Base-by-base conservation (phyloP, 2,888 invertebrate genomes). In the Pristionchus entomophagus region DNA sequence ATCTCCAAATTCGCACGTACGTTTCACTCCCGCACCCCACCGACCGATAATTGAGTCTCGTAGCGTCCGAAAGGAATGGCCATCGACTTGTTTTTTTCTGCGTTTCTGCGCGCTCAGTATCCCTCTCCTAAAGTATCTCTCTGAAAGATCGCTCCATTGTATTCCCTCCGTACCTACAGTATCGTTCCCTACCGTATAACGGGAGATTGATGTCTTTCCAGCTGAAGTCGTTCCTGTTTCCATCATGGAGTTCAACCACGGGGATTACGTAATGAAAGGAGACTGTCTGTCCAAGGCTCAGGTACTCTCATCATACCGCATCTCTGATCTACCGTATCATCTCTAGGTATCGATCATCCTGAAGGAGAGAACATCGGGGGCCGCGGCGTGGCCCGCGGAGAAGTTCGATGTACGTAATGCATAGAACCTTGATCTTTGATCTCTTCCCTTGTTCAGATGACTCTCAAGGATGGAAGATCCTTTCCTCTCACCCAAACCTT, bases 381-480 rank as follows among this genome's bases (percentile, higher is more conserved):
- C n/a, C n/a, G n/a, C n/a, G n/a, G n/a, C n/a, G n/a, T n/a, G n/a
- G n/a, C n/a, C n/a, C n/a, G n/a, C n/a, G n/a, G n/a, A n/a, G n/a
- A n/a, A n/a, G n/a, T n/a, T n/a, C n/a, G n/a, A n/a, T n/a, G n/a
- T n/a, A n/a, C n/a, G n/a, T n/a, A n/a, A n/a, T n/a, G n/a, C n/a
- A n/a, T n/a, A n/a, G n/a, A n/a, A n/a, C n/a, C n/a, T 56, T 73
- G 73, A 73, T 73, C 41, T 45, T 26, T 73, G 73, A 73, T n/a
- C 73, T 65, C 32, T 65, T 32, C 29, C 14, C 35, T 35, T 19
- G 5, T n/a, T 73, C 45, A 73, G 73, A 26, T 69, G 3, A 35
- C 8, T 3, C 59, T 14, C 38, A 22, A 3, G 8, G 38, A 69
- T 14, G 19, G 29, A 35, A 69, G 22, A 19, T 38, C 26, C 22